A percentile compares a stretch with the other conserved stretches of the same genome.
Conservation (phyloP, 2,888 invertebrate species). For the Agyllia agylla region DNA sequence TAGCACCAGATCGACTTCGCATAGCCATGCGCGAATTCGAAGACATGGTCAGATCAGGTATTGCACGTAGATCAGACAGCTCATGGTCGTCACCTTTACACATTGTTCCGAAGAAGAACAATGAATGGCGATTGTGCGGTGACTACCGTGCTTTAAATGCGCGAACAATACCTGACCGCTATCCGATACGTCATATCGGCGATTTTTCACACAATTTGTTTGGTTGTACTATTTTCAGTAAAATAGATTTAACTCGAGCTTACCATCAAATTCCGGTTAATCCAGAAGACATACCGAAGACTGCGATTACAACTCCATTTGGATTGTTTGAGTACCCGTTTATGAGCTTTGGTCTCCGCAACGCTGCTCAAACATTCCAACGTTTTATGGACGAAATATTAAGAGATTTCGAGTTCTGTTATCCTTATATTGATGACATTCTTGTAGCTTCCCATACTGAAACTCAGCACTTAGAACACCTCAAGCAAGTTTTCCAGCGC, state of each 20-base stretch:
- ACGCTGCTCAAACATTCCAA: neutral
- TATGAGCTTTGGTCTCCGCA: neutral
- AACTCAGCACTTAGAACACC: neutral
- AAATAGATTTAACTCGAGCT: neutral
- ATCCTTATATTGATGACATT: neutral
- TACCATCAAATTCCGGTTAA: neutral
- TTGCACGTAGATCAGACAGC: neutral
- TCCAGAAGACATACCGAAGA: neutral
- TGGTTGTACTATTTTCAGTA: neutral
- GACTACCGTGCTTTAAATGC: neutral
- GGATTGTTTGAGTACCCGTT: neutral
- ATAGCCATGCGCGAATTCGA: neutral
- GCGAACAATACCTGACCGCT: neutral
- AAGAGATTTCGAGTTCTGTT: neutral
- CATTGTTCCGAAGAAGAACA: neutral
- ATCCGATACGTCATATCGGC: neutral
- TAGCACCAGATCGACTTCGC: neutral
- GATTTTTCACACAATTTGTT: neutral
- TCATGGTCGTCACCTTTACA: neutral
- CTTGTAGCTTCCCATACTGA: neutral
- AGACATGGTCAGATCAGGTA: neutral
- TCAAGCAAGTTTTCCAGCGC: neutral
- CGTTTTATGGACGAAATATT: neutral
- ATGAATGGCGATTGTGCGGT: neutral
- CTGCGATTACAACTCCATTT: neutral